Evolutionary conservation across 2,113 vertebrate species (phyloP), one percentile per base, ranked within the genome.

Genomic region (Spea multiplicata): DNA sequence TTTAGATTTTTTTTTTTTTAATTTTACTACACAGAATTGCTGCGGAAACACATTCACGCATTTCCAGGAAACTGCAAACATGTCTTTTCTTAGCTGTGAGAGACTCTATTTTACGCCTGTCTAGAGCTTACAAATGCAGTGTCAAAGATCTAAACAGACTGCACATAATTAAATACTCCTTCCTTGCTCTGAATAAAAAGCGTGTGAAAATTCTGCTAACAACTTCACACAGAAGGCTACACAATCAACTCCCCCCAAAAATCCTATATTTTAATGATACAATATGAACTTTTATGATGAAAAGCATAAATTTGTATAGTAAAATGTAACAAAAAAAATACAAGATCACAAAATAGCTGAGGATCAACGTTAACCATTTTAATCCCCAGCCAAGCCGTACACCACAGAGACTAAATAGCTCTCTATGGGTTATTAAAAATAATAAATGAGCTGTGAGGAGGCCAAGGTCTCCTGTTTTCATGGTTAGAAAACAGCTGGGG

Each of bases 1-100:
- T 69, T 52, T 84, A 82, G 73, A 74, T 71, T 68, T n/a, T 84
- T 83, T 76, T 85, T 75, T 72, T 70, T 75, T 64, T 72, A 82
- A 45, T 74, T 65, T 76, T 45, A 77, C 65, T 72, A 76, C 45
- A 68, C 44, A 14, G 44, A 59, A 62, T 71, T 81, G 52, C 75
- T 73, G 80, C 82, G 81, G 13, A 6, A 0, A 61, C 68, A 81
- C 70, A 80, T 83, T 70, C 62, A 74, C 72, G 84, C 76, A 8
- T 47, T 3, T 30, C 14, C 75, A 78, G 16, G 66, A 53, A 66
- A 82, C 75, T 67, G 10, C 1, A 75, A 13, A 65, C 45, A 4
- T 76, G 50, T 64, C 70, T 77, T 77, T n/a, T 65, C 59, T 9
- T 17, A 13, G 5, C 73, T 65, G 46, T 46, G 47, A 66, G 46